Base-by-base conservation (phyloP, 2,113 vertebrate genomes). In the Leucosticte australis region DNA sequence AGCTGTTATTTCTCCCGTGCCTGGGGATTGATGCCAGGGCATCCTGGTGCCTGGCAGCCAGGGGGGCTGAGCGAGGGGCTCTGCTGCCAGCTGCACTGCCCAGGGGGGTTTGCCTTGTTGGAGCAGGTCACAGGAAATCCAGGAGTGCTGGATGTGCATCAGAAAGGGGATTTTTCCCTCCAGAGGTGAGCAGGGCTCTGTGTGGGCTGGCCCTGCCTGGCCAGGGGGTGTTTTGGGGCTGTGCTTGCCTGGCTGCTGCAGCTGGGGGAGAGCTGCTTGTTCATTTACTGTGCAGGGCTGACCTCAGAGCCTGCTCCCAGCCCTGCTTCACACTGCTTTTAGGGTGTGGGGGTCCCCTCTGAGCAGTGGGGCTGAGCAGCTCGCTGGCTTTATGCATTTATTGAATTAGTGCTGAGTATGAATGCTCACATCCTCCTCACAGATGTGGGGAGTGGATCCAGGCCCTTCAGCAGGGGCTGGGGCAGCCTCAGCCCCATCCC, bases 21-120 rank as follows among this genome's bases (percentile, higher is more conserved):
- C 27, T 1, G 6, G 70, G 90, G 97, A 96, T 63, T 53, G 97
- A 95, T 95, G 95, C 82, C 71, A 13, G 23, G 1, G 64, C 82
- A 41, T 18, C 81, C 15, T 2, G 0, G 4, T 10, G 74, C 37
- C 79, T 33, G 82, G 3, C 7, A 60, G 94, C 41, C 3, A 7
- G 52, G 91, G 65, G 1, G 1, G 50, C 79, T 93, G 92, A 94
- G 92, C 2, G 6, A 81, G 76, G 92, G 56, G 53, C 67, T 87
- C 56, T 59, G 4, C 3, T 53, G 30, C 65, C 89, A 23, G 63
- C 31, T 1, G 12, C 6, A 27, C 46, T 77, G 87, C 50, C 83
- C 89, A 17, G 83, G 30, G 53, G 68, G 8, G 9, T 81, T 28
- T 19, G 90, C 31, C 62, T 60, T 33, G 70, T 47, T 27, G 71